A percentile compares a stretch with the other conserved stretches of the same genome.
These are phyloP conservation scores for Momotus momota DNA, from an alignment of 2,797 vertebrate species.

Conservation along the genomic window DNA sequence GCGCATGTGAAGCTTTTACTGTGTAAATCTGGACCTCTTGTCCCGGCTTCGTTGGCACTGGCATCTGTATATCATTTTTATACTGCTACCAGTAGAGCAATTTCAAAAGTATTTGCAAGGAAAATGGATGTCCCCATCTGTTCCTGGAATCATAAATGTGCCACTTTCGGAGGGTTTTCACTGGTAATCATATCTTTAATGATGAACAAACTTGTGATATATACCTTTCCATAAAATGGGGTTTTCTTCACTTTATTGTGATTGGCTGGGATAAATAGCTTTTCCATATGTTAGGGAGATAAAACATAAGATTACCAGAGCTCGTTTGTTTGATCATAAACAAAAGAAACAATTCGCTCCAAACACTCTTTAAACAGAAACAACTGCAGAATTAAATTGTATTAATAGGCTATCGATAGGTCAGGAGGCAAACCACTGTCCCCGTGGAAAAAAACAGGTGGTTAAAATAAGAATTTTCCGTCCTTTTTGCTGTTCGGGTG, in stretches of 20 bases:
- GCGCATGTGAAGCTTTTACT: constrained; percentile 86
- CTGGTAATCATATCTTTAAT: constrained; percentile 97
- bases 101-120: constrained; percentile 94
- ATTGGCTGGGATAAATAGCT: constrained; percentile 86
- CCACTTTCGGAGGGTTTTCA: constrained; percentile 93
- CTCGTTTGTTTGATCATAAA: constrained; percentile 85
- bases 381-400: constrained; percentile 81
- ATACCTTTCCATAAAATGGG: constrained; percentile 94
- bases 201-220: constrained; percentile 98
- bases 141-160: constrained; percentile 98
- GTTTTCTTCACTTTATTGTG: constrained; percentile 87
- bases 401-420: constrained; percentile 75
- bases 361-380: constrained; percentile 82
- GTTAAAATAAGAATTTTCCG: constrained; percentile 16
- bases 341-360: constrained; percentile 82
- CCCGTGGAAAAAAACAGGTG: constrained; percentile 49
- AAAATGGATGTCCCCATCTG: constrained; percentile 98
- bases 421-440: constrained; percentile 68
- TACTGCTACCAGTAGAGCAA: constrained; percentile 98
- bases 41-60: constrained; percentile 86
- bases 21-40: constrained; percentile 92
- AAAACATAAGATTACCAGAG: constrained; percentile 85
- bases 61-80: constrained; percentile 98
- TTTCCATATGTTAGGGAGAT: constrained; percentile 90
- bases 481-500: constrained; percentile 18